phyloP scores from a whole-genome alignment of 64 coral and sea anemone genomes.

The Astreopora myriophthalma region DNA sequence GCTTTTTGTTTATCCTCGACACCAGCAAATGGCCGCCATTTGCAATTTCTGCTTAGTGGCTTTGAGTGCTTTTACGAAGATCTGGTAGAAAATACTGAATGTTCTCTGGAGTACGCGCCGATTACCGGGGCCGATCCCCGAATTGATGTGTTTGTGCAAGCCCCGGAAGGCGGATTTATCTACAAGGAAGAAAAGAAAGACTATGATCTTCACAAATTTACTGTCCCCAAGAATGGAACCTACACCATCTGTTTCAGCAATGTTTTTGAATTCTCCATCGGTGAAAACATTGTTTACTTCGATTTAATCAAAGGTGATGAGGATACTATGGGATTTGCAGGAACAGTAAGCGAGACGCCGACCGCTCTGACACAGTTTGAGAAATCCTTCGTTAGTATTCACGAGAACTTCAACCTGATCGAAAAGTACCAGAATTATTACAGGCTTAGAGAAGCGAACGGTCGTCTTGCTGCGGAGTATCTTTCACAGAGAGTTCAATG shows the following conservation, averaged over 20 bases:
- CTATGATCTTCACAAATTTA: slow-evolving; percentile 95
- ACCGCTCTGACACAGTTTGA: slow-evolving; percentile 91
- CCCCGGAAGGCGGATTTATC: slow-evolving; percentile 70
- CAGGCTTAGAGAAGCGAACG: slow-evolving; percentile 89
- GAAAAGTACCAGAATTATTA: slow-evolving; percentile 97
- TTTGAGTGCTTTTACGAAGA: slow-evolving; percentile 98
- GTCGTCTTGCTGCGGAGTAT: slow-evolving; percentile 81
- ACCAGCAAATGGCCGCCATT: slow-evolving; percentile 73
- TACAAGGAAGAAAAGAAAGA: slow-evolving; percentile 93
- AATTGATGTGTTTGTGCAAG: slow-evolving; percentile 83
- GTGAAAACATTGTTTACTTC: slow-evolving; percentile 97
- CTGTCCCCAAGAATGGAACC: slow-evolving; percentile 60
- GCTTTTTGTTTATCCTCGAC: slow-evolving; percentile 1
- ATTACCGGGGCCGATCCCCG: slow-evolving; percentile 92
- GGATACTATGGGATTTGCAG: background rate
- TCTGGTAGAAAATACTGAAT: slow-evolving; percentile 79
- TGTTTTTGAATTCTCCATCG: slow-evolving; percentile 91
- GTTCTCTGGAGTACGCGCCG: slow-evolving; percentile 93
- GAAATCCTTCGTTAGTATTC: slow-evolving; percentile 73
- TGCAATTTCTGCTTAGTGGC: slow-evolving; percentile 95
- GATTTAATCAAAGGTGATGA: slow-evolving; percentile 89
- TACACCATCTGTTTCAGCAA: slow-evolving; percentile 98
- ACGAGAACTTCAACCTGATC: slow-evolving; percentile 87
- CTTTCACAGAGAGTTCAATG: slow-evolving; percentile 83
- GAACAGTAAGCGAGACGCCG: background rate